Base-by-base conservation (phyloP, 2,113 vertebrate genomes). In the Macquaria australasica region DNA sequence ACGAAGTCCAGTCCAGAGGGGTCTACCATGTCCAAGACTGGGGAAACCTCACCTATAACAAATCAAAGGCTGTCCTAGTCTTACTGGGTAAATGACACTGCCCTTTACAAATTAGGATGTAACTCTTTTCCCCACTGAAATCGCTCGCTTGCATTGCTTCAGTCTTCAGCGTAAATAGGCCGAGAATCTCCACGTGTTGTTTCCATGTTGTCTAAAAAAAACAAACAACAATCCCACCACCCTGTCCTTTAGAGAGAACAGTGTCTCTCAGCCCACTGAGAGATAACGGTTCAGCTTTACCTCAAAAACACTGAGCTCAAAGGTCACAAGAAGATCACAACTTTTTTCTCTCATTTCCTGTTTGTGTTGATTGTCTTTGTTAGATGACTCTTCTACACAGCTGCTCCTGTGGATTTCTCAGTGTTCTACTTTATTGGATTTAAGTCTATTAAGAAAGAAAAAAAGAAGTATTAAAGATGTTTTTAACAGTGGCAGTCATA, bases 101-200 rank as follows among this genome's bases (percentile, higher is more conserved):
- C 11, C 1, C 7, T 21, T 39, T 50, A 4, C 2, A 45, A 18
- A n/a, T 56, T 3, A 12, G 25, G 8, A 51, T 53, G 11, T 4
- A 41, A 20, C 5, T 64, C 41, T 21, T 48, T 28, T 16, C n/a
- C n/a, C 25, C 4, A 2, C 15, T 69, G 50, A 41, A 78, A 8
- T 37, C 23, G 3, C 21, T 25, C 1, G 23, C 20, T 51, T 31
- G 28, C 66, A 18, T 28, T 9, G 18, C 16, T 64, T 88, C 58
- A 45, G 63, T 48, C 72, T 48, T 51, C 20, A 77, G n/a, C 83
- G 43, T 58, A 79, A 84, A 83, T 28, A 82, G 59, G 12, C 51
- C 15, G 6, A 64, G 58, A 82, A 73, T 50, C 37, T 11, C 31
- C 18, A n/a, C 34, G 56, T 56, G 16, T 76, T 80, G 79, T 84